Conservation (phyloP, 2,888 invertebrate genomes). For the Zelleria hepariella region DNA sequence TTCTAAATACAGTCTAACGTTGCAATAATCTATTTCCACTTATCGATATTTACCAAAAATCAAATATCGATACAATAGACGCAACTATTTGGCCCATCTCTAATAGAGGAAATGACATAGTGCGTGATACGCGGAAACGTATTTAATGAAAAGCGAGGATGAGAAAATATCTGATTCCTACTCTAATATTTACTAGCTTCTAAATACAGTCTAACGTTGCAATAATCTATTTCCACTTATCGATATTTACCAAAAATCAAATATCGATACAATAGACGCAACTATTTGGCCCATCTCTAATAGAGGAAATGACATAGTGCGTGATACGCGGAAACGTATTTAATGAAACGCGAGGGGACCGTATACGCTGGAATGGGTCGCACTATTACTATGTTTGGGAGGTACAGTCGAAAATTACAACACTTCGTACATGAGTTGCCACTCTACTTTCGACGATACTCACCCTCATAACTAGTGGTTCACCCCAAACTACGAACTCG, state of each 20-base stretch:
- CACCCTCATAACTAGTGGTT: too few relatives aligned
- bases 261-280: background rate
- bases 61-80: background rate
- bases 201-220: background rate
- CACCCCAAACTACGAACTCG: too few relatives aligned
- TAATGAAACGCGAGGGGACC: conserved; percentile 68
- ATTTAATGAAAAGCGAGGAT: conserved; percentile 67
- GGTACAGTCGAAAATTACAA: background rate
- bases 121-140: conserved; percentile 72
- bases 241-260: background rate
- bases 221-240: background rate
- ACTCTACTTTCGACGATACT: too few relatives aligned
- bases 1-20: too few relatives aligned
- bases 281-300: conserved; percentile 36
- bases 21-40: too few relatives aligned
- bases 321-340: conserved; percentile 72
- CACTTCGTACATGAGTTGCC: too few relatives aligned
- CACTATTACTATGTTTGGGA: background rate
- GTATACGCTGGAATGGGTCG: conserved; percentile 34
- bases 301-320: conserved; percentile 69
- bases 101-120: conserved; percentile 67
- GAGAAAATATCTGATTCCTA: background rate
- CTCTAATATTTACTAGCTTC: background rate
- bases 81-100: conserved; percentile 27
- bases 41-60: background rate